A percentile compares a stretch with the other conserved stretches of the same genome.
These are phyloP conservation scores for Eupelmus urozonus DNA, from an alignment of 2,888 invertebrate genomes.

Conservation along the genomic window DNA sequence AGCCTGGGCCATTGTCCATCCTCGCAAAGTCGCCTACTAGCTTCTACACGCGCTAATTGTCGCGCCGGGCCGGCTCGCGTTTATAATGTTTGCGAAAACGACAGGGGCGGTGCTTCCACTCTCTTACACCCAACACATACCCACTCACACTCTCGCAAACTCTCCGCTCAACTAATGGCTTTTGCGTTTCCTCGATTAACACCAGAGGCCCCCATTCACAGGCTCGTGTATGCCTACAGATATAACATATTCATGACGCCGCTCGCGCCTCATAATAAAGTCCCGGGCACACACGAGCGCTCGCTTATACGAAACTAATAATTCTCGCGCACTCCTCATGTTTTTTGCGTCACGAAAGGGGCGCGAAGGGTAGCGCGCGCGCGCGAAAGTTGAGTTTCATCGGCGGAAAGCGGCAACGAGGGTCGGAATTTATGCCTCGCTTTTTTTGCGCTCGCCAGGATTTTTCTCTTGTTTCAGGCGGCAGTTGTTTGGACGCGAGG, in stretches of 20 bases:
- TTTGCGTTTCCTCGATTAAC: constrained; percentile 47
- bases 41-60: constrained; percentile 46
- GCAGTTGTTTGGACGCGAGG: no score
- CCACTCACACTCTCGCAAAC: background rate
- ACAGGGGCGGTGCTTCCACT: constrained; percentile 27
- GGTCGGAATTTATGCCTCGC: no score
- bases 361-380: no score
- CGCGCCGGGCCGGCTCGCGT: constrained; percentile 27
- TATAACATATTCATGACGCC: constrained; percentile 26
- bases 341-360: background rate
- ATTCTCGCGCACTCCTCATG: constrained; percentile 5
- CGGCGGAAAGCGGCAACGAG: no score
- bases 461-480: no score
- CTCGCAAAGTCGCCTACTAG: no score
- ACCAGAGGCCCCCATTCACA: background rate
- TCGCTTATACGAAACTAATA: constrained; percentile 2
- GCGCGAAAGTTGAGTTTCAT: no score
- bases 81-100: constrained; percentile 32
- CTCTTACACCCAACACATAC: background rate
- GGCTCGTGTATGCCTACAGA: background rate
- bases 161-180: constrained; percentile 41
- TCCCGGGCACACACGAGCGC: background rate
- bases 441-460: constrained; percentile 15
- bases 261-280: constrained; percentile 52
- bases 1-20: no score